Evolutionary conservation across 2,113 vertebrate genomes (phyloP).

Genomic region (Morone saxatilis): DNA sequence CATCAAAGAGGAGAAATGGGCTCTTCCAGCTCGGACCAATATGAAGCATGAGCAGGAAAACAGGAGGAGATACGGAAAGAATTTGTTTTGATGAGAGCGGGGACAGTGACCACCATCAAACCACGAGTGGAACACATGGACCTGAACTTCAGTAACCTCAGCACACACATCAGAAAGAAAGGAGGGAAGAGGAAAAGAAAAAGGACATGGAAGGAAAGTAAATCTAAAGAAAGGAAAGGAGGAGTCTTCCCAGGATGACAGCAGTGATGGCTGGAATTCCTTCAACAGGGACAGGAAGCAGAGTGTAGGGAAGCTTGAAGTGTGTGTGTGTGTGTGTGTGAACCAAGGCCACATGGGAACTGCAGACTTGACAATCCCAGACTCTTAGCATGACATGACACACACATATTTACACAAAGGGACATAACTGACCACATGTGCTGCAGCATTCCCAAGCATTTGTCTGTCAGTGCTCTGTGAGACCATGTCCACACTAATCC

Average conservation of each 20-base stretch:
- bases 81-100: slow-evolving; percentile 58
- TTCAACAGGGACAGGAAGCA: slow-evolving; percentile 65
- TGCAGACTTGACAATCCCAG: slow-evolving; percentile 59
- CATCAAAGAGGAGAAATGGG: slow-evolving; percentile 37
- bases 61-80: slow-evolving; percentile 65
- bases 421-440: slow-evolving; percentile 17
- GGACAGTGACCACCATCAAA: slow-evolving; percentile 45
- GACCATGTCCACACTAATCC: neutral
- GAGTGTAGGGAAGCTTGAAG: slow-evolving; percentile 31
- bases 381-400: slow-evolving; percentile 42
- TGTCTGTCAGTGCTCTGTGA: neutral
- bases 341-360: slow-evolving; percentile 56
- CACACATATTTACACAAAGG: neutral
- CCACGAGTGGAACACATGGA: neutral
- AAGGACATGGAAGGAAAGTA: slow-evolving; percentile 23
- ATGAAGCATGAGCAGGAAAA: slow-evolving; percentile 36
- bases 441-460: neutral
- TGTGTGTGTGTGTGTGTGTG: neutral
- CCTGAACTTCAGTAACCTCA: slow-evolving; percentile 57
- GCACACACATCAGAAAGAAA: neutral
- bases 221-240: slow-evolving; percentile 52
- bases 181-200: neutral
- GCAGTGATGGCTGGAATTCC: slow-evolving; percentile 56
- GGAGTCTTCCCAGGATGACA: slow-evolving; percentile 68
- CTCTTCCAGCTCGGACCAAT: slow-evolving; percentile 26